Evolutionary conservation across 92 coral and sea anemone genomes (phyloP).

Genomic region (Palythoa grandis): DNA sequence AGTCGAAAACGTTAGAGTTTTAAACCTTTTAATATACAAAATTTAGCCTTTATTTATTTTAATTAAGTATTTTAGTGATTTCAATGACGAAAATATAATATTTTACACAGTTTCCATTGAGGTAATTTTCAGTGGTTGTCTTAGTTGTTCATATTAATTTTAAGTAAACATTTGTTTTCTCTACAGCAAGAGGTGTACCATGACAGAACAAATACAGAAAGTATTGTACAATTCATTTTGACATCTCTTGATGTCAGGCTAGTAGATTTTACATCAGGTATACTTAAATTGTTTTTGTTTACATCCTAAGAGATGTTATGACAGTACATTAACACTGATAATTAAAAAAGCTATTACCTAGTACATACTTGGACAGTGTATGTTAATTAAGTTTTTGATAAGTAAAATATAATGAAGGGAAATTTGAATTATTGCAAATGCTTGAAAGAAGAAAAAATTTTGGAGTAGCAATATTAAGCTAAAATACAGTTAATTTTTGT

Average conservation of each 20-base stretch:
- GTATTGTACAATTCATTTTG: slow-evolving; percentile 77
- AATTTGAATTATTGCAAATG: too few species aligned
- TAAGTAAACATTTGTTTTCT: background rate
- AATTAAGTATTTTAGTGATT: too few species aligned
- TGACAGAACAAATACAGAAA: slow-evolving; percentile 70
- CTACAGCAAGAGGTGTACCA: slow-evolving; percentile 84
- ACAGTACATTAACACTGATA: background rate
- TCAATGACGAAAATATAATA: too few species aligned
- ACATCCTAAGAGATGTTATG: background rate
- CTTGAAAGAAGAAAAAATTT: too few species aligned
- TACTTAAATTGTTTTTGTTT: background rate
- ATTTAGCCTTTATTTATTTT: too few species aligned
- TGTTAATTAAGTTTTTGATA: background rate
- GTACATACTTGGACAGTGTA: background rate
- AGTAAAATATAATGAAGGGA: background rate
- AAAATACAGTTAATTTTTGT: too few species aligned
- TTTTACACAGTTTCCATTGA: too few species aligned
- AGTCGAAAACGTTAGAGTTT: too few species aligned
- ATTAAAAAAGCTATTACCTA: background rate
- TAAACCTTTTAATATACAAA: too few species aligned
- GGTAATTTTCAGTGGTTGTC: background rate
- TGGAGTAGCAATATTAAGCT: too few species aligned
- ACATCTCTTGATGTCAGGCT: slow-evolving; percentile 78
- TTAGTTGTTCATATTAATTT: background rate
- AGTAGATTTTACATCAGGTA: slow-evolving; percentile 86